Evolutionary conservation across 2,113 vertebrate genomes (phyloP), one percentile per base, ranked within the genome.

Genomic region (Columba janthina): DNA sequence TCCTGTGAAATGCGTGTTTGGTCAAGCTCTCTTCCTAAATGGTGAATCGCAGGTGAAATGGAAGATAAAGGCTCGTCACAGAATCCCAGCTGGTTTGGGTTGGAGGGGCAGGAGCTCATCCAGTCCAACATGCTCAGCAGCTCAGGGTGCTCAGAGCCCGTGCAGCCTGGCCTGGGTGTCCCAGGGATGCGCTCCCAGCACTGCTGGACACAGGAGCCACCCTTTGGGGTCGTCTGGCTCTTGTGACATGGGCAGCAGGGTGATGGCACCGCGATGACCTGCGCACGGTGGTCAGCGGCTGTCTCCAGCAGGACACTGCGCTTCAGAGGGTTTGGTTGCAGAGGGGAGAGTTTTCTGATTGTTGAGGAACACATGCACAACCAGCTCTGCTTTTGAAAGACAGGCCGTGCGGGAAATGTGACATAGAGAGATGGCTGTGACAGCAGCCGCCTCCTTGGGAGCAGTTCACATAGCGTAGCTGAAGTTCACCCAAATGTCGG

Each of bases 401-500:
- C 36, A 18, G 22, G 67, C 36, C n/a, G 1, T 3, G 51, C 28
- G 62, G 60, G 6, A 36, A 66, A 56, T 24, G 29, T 5, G 40
- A 6, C 32, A 7, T 5, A 32, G 38, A 32, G 44, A 50, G 44
- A 20, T 21, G 69, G 19, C 60, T 67, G 54, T 61, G 51, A 28
- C 50, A 73, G 79, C 62, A 76, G 40, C 72, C 46, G 4, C 88
- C 40, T 50, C 73, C 67, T 19, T 17, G 4, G 2, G 8, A 56
- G 61, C 3, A 1, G 5, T 31, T 66, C 42, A 3, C 12, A 0
- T 7, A 1, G 17, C 28, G 61, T 5, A 22, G 34, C 2, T 56
- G 44, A 48, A 32, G 29, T 48, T 71, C 21, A 12, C 25, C 26
- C 26, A 3, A 9, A 2, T 24, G 22, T 26, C 4, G 15, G 31